These are phyloP conservation scores for Orthosia incerta DNA, from an alignment of 2,888 invertebrate species.

Conservation along the genomic window DNA sequence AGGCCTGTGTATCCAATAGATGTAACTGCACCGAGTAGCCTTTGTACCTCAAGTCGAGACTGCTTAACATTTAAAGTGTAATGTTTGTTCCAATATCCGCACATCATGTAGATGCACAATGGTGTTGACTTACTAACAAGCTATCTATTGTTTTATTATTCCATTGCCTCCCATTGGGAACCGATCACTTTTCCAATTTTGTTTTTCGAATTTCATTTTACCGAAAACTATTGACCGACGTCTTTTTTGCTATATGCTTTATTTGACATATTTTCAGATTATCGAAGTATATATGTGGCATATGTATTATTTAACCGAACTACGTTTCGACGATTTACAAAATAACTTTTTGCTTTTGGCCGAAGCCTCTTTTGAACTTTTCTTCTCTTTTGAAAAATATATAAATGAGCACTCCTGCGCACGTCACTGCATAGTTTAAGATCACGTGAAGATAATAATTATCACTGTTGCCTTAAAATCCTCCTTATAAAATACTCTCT, in stretches of 20 bases:
- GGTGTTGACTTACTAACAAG: slow-evolving; percentile 8
- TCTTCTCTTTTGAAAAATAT: no score
- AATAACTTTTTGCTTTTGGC: no score
- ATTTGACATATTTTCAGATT: no score
- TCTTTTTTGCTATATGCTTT: no score
- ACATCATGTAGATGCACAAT: slow-evolving; percentile 21
- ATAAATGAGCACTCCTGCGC: neutral
- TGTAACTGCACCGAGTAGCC: neutral
- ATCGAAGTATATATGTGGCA: no score
- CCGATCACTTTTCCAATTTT: no score
- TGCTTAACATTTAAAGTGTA: slow-evolving; percentile 10
- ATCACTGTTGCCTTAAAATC: slow-evolving; percentile 13
- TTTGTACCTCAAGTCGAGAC: slow-evolving; percentile 3
- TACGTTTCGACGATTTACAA: no score
- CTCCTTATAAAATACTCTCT: neutral
- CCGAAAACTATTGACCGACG: no score
- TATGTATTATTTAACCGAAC: no score
- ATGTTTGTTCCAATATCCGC: slow-evolving; percentile 28
- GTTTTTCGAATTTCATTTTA: no score
- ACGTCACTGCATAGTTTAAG: slow-evolving; percentile 1
- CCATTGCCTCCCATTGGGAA: slow-evolving; percentile 24
- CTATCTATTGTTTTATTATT: slow-evolving; percentile 27
- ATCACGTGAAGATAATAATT: slow-evolving; percentile 20
- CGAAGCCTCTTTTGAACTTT: no score
- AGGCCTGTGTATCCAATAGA: neutral